phyloP scores from a whole-genome alignment of 2,888 invertebrate species.

The Gymnosoma rotundatum region DNA sequence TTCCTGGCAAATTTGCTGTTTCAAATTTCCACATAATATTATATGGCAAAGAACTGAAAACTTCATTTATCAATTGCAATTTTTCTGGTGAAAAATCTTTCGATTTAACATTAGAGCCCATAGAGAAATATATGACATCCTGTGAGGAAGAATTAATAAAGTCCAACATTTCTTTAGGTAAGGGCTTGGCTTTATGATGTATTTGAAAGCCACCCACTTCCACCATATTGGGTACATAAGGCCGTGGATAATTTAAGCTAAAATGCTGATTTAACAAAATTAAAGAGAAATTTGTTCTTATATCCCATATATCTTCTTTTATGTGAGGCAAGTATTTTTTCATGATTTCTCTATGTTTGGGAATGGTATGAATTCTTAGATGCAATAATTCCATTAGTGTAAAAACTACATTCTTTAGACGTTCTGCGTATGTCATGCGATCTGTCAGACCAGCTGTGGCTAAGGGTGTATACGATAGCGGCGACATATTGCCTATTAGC shows the following conservation, averaged over 20 bases:
- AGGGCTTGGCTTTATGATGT: slow-evolving; percentile 73
- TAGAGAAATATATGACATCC: slow-evolving; percentile 82
- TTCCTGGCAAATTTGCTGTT: slow-evolving; percentile 75
- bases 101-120: slow-evolving; percentile 81
- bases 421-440: slow-evolving; percentile 78
- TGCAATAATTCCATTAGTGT: slow-evolving; percentile 35
- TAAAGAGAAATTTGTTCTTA: slow-evolving; percentile 75
- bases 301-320: slow-evolving; percentile 72
- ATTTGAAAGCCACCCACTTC: slow-evolving; percentile 81
- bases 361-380: slow-evolving; percentile 20
- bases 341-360: slow-evolving; percentile 54
- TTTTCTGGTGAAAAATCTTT: slow-evolving; percentile 74
- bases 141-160: slow-evolving; percentile 80
- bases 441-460: slow-evolving; percentile 74
- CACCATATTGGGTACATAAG: slow-evolving; percentile 80
- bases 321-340: slow-evolving; percentile 72
- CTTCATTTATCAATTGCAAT: slow-evolving; percentile 67
- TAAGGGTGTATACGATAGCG: slow-evolving; percentile 77
- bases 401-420: slow-evolving; percentile 77
- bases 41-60: slow-evolving; percentile 61
- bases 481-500: slow-evolving; percentile 76
- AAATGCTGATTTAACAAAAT: slow-evolving; percentile 79
- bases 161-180: slow-evolving; percentile 78
- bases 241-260: slow-evolving; percentile 77
- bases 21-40: slow-evolving; percentile 82